Evolutionary conservation across 2,888 invertebrate genomes (phyloP), one percentile per base, ranked within the genome.

Genomic region (Andrena praecox): DNA sequence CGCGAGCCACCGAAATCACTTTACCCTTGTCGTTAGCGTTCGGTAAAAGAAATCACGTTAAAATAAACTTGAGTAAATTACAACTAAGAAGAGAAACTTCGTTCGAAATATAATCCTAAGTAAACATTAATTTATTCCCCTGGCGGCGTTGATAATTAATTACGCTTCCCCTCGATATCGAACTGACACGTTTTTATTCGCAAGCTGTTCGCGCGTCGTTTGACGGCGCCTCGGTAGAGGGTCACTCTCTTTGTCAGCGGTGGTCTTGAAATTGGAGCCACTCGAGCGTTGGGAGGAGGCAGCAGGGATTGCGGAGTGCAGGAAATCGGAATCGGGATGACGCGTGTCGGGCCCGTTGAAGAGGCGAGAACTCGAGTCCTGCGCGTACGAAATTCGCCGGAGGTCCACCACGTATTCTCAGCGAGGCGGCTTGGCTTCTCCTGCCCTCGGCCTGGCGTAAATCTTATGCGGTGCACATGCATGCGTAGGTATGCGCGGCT

Each of bases 401-500:
- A 60, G 60, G 48, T 56, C 27, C 33, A 35, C 20, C 67, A 5
- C 52, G 33, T 75, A 62, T 72, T 78, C 66, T 33, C 48, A 20
- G 48, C 52, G 54, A 62, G 31, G 80, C 52, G 12, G 71, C 42
- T 54, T 60, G 66, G 71, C 42, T 54, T 60, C 70, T 48, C 59
- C 42, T n/a, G 24, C 10, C 59, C 60, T 52, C n/a, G 42, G 42
- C 20, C n/a, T 31, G 48, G 60, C 33, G 70, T 77, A 77, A 71
- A 80, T 77, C 77, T 54, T 52, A 54, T 24, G 31, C 66, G 42
- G 48, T 48, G 52, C 69, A 27, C 68, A 52, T 67, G 67, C 72
- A 60, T 50, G 42, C 68, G 60, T 70, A 69, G 77, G 72, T 70
- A 52, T 68, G 70, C 67, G 33, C 31, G 16, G 20, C 33, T n/a